Evolutionary conservation across 2,113 vertebrate genomes (phyloP).

Genomic region (Dromas ardeola): DNA sequence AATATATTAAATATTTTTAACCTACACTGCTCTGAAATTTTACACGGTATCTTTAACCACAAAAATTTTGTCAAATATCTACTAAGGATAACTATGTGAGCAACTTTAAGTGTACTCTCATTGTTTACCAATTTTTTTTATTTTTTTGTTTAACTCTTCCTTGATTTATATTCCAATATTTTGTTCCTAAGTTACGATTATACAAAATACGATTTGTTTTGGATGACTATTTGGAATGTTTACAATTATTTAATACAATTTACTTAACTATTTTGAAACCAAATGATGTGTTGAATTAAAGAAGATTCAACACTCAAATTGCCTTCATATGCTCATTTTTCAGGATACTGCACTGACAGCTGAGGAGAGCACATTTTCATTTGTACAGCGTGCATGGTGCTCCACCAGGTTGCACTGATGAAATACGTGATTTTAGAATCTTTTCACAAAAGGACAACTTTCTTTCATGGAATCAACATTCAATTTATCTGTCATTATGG

Average conservation of each 20-base stretch:
- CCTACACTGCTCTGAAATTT: neutral
- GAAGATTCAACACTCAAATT: slow-evolving; percentile 50
- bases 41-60: neutral
- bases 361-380: slow-evolving; percentile 9
- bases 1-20: neutral
- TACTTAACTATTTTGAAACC: slow-evolving; percentile 73
- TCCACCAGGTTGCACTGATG: neutral
- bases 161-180: slow-evolving; percentile 67
- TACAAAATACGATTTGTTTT: slow-evolving; percentile 60
- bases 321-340: slow-evolving; percentile 33
- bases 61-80: neutral
- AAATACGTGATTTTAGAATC: neutral
- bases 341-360: slow-evolving; percentile 11
- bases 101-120: slow-evolving; percentile 10
- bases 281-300: slow-evolving; percentile 62
- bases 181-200: slow-evolving; percentile 44
- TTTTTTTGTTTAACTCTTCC: neutral
- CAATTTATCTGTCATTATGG: neutral
- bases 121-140: slow-evolving; percentile 39
- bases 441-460: neutral
- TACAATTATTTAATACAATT: slow-evolving; percentile 69
- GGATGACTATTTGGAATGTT: slow-evolving; percentile 60
- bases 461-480: neutral
- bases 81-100: neutral
- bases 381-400: neutral